Evolutionary conservation across 2,797 vertebrate genomes (phyloP), one percentile per base, ranked within the genome.

Genomic region (Pangasius mekongensis): DNA sequence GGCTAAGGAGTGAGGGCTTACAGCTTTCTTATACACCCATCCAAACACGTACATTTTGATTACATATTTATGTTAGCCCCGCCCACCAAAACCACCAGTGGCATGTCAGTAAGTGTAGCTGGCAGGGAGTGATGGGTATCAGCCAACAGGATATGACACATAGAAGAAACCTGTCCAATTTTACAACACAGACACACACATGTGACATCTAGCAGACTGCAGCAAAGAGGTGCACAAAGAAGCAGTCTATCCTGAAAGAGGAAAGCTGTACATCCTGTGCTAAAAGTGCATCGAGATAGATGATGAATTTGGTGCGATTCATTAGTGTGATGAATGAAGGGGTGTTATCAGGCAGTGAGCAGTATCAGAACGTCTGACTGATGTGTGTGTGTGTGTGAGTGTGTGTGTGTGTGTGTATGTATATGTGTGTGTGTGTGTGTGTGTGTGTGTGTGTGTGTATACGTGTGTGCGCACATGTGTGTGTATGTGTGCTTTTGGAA

Each of bases 401-500:
- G 89, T 89, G 93, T 91, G 90, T 36, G 85, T 43, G 56, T 43
- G 76, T 93, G 90, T 91, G 92, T n/a, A n/a, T 52, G 9, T 52
- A 3, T 13, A 52, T 3, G 49, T 54, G 14, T 54, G 52, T 90
- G 91, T 92, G 89, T 91, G 91, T 54, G 62, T 54, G 24, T 73
- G 39, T 62, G 67, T 93, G 91, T 91, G 92, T n/a, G 52, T 16
- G 14, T 14, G 10, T 52, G 49, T 52, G 9, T 52, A 3, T 13
- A 52, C 13, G 49, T 54, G 14, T 54, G 52, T 90, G 91, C 7
- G 39, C 8, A 4, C 20, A 13, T 92, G 89, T 91, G 91, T 54
- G 62, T 54, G 24, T 73, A 54, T 62, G 67, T 93, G 91, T 91
- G 92, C 89, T 89, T 91, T 94, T 92, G 91, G 93, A 92, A 93